Conservation (phyloP, 2,888 invertebrate species). For the Melanchra persicariae region DNA sequence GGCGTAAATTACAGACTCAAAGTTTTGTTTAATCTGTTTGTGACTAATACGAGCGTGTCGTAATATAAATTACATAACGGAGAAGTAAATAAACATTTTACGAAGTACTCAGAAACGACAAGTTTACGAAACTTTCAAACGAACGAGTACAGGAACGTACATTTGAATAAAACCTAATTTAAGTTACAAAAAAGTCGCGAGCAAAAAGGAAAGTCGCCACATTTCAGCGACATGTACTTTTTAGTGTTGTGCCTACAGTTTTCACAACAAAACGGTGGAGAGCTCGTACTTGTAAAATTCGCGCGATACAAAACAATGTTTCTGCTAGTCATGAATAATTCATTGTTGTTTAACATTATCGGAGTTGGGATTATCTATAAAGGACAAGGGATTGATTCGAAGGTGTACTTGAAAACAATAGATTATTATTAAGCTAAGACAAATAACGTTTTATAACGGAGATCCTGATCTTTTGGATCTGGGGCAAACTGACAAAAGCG, state of each 20-base stretch:
- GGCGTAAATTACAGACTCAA: slow-evolving; percentile 9
- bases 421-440: slow-evolving; percentile 54
- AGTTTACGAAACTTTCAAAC: slow-evolving; percentile 54
- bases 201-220: slow-evolving; percentile 46
- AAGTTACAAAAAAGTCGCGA: slow-evolving; percentile 58
- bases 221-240: slow-evolving; percentile 44
- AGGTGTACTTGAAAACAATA: slow-evolving; percentile 59
- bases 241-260: slow-evolving; percentile 28
- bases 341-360: slow-evolving; percentile 58
- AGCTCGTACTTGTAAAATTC: slow-evolving; percentile 22
- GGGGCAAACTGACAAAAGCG: background rate
- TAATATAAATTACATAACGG: slow-evolving; percentile 18
- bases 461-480: slow-evolving; percentile 4
- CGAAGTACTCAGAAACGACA: slow-evolving; percentile 33
- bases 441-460: slow-evolving; percentile 33
- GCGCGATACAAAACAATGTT: slow-evolving; percentile 39
- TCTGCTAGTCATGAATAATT: slow-evolving; percentile 56
- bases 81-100: slow-evolving; percentile 30
- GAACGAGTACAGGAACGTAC: slow-evolving; percentile 43
- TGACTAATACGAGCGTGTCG: slow-evolving; percentile 8
- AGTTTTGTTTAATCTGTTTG: slow-evolving; percentile 18
- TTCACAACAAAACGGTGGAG: slow-evolving; percentile 41
- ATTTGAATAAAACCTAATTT: slow-evolving; percentile 61
- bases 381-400: slow-evolving; percentile 61
- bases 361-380: slow-evolving; percentile 54